phyloP scores from a whole-genome alignment of 2,113 vertebrate genomes.

The Mugil cephalus region DNA sequence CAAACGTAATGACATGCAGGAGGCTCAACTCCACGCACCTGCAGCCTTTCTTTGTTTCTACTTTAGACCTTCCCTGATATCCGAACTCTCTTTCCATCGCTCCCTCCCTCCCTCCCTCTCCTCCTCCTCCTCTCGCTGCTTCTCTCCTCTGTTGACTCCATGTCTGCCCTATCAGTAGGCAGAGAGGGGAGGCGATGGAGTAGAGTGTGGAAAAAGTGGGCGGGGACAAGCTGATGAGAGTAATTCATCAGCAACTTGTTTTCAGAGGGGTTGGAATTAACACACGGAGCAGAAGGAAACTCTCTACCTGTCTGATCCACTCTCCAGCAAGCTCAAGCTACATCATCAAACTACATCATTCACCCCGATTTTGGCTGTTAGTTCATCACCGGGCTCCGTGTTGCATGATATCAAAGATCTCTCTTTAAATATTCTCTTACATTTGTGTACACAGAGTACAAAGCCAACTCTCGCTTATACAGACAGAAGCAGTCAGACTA shows the following conservation, averaged over 20 bases:
- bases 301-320: not conserved
- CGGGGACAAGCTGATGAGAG: constrained; percentile 47
- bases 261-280: constrained; percentile 32
- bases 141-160: constrained; percentile 67
- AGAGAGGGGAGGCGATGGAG: constrained; percentile 48
- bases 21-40: constrained; percentile 68
- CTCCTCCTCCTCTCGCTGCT: constrained; percentile 34
- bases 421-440: not conserved
- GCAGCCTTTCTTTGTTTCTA: constrained; percentile 70
- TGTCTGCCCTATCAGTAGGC: constrained; percentile 71
- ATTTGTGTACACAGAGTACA: not conserved
- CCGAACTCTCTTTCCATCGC: constrained; percentile 49
- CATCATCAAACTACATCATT: not conserved
- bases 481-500: not conserved
- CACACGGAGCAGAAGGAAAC: not conserved
- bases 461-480: not conserved
- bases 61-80: constrained; percentile 47
- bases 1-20: constrained; percentile 14
- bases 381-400: not conserved
- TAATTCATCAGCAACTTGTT: not conserved
- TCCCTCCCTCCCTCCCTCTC: constrained; percentile 21
- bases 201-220: constrained; percentile 42
- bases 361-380: not conserved
- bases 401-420: not conserved
- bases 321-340: not conserved